Evolutionary conservation across 2,888 invertebrate genomes (phyloP).

Genomic region (Matsumyia berberina): DNA sequence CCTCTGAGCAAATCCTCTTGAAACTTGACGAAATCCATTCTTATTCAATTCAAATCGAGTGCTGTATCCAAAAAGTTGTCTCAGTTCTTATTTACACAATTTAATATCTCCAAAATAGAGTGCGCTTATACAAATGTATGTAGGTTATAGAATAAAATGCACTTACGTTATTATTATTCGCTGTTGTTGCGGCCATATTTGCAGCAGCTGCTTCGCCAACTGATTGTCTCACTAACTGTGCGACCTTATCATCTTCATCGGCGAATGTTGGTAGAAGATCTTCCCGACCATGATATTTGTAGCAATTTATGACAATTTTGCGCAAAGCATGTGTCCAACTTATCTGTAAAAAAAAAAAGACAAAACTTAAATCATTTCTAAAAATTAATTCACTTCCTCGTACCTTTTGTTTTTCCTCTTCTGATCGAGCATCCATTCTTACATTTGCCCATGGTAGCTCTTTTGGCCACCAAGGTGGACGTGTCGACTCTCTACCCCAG

Average conservation of each 20-base stretch:
- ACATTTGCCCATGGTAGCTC: slow-evolving; percentile 99
- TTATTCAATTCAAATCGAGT: no score
- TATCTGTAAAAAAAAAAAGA: slow-evolving; percentile 88
- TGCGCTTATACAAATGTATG: no score
- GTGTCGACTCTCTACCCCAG: slow-evolving; percentile 97
- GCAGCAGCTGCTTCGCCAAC: slow-evolving; percentile 77
- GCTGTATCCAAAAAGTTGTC: no score
- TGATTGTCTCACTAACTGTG: slow-evolving; percentile 85
- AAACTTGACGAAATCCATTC: no score
- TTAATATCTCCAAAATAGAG: slow-evolving; percentile 24
- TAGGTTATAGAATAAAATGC: neutral
- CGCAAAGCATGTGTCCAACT: slow-evolving; percentile 99
- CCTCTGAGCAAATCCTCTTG: no score
- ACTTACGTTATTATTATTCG: slow-evolving; percentile 77
- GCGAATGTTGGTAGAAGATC: slow-evolving; percentile 97
- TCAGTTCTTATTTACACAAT: no score
- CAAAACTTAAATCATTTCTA: neutral
- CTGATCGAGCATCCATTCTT: slow-evolving; percentile 97
- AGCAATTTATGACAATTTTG: slow-evolving; percentile 98
- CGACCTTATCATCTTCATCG: slow-evolving; percentile 94
- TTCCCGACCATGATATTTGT: slow-evolving; percentile 98
- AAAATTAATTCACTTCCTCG: neutral
- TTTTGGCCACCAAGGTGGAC: slow-evolving; percentile 99
- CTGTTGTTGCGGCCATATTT: slow-evolving; percentile 77
- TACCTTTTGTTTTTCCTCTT: slow-evolving; percentile 98